phyloP scores from a whole-genome alignment of 1,140 invertebrate genomes.

The Achroia grisella region DNA sequence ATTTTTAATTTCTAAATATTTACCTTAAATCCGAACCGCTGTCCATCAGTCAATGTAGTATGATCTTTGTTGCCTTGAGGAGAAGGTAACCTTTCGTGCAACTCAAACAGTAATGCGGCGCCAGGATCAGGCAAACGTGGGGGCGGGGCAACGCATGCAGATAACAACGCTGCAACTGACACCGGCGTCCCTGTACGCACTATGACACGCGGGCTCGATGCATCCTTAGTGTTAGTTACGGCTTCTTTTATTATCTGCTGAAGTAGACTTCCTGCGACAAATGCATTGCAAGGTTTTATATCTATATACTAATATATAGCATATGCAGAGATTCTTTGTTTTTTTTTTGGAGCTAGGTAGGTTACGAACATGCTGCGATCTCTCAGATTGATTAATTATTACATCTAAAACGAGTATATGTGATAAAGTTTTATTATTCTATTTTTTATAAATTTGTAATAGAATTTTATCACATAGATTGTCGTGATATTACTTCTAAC shows the following conservation, averaged over 20 bases:
- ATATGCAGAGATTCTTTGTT: too few species aligned
- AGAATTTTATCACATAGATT: too few species aligned
- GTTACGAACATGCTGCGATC: too few species aligned
- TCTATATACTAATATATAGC: too few species aligned
- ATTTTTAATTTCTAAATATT: too few species aligned
- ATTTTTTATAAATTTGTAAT: too few species aligned
- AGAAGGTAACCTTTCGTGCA: conserved; percentile 53
- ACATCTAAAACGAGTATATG: too few species aligned
- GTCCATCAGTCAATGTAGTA: conserved; percentile 27
- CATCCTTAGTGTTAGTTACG: conserved; percentile 25
- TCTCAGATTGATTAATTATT: too few species aligned
- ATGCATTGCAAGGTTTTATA: too few species aligned
- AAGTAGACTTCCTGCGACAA: conserved; percentile 51
- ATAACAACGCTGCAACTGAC: conserved; percentile 57
- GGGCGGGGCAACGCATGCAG: conserved; percentile 52
- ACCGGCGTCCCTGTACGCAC: conserved; percentile 62
- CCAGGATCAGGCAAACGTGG: conserved; percentile 61
- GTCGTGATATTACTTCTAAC: too few species aligned
- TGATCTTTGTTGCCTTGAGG: conserved; percentile 31
- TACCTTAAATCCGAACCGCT: conserved; percentile 63
- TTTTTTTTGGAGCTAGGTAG: too few species aligned
- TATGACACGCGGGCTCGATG: conserved; percentile 31
- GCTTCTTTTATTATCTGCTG: conserved; percentile 64
- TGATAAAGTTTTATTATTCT: too few species aligned
- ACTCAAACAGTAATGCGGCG: conserved; percentile 56